Evolutionary conservation across 2,797 vertebrate species (phyloP).

Genomic region (Sebastes oblongus): DNA sequence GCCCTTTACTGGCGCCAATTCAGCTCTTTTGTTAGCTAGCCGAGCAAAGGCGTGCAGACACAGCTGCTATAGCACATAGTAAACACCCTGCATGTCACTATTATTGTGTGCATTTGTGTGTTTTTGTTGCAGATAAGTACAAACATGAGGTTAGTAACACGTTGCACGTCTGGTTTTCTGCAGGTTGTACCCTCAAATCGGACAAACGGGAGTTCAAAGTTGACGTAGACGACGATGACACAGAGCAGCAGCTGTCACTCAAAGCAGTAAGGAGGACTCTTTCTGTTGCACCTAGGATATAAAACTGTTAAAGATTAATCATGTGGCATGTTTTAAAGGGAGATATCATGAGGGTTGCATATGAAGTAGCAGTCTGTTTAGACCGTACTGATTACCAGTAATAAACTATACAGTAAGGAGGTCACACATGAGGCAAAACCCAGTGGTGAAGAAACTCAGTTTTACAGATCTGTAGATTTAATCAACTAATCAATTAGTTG

Average conservation of each 20-base stretch:
- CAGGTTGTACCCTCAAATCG: constrained; percentile 82
- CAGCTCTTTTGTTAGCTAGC: constrained; percentile 73
- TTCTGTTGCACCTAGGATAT: not conserved
- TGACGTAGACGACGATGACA: constrained; percentile 82
- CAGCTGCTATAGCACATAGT: not conserved
- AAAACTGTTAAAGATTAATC: accelerated
- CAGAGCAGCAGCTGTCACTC: constrained; percentile 86
- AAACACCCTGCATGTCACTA: no score
- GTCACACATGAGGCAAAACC: not conserved
- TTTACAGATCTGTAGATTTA: no score
- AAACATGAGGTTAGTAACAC: not conserved
- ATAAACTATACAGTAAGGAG: not conserved
- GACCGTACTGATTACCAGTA: no score
- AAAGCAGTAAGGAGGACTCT: constrained; percentile 77
- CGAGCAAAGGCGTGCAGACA: not conserved
- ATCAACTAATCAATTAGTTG: no score
- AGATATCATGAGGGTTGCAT: not conserved
- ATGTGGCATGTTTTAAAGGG: not conserved
- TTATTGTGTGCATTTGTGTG: not conserved
- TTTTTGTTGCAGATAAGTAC: not conserved
- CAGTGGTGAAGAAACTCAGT: not conserved
- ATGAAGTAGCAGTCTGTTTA: no score
- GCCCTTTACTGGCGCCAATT: constrained; percentile 51
- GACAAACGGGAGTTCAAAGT: constrained; percentile 83
- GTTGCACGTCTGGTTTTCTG: not conserved